Conservation (phyloP, 2,797 vertebrate genomes). For the Sciurus vulgaris region DNA sequence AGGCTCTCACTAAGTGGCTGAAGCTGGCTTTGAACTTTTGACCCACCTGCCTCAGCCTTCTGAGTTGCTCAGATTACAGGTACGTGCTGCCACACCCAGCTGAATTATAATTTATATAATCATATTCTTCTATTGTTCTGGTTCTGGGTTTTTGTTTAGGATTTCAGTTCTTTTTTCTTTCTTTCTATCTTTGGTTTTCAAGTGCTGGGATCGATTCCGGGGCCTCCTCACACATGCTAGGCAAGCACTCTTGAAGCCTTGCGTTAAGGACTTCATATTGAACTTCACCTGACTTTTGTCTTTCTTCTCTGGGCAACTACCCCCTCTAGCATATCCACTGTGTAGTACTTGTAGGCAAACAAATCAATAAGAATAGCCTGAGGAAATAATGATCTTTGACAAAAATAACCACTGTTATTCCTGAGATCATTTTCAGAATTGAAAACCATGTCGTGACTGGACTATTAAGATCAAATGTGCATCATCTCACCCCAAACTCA, state of each 20-base stretch:
- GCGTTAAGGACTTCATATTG: neutral
- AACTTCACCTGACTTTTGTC: neutral
- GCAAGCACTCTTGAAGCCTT: neutral
- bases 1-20: no score
- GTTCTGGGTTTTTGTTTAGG: neutral
- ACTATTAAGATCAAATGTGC: neutral
- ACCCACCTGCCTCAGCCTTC: no score
- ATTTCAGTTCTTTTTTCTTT: neutral
- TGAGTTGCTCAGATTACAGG: no score
- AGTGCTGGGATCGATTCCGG: neutral
- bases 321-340: neutral
- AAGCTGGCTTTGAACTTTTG: no score
- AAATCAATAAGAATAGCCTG: neutral
- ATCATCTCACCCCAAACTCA: neutral
- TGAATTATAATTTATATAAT: neutral
- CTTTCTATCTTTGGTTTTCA: neutral
- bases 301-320: neutral
- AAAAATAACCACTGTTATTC: neutral
- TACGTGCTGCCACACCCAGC: no score
- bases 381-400: neutral
- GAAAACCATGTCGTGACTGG: neutral
- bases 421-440: neutral
- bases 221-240: neutral
- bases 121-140: neutral
- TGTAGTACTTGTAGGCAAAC: neutral